A percentile compares a stretch with the other conserved stretches of the same genome.
Conservation (phyloP, 2,888 invertebrate species). For the Neria commutata region DNA sequence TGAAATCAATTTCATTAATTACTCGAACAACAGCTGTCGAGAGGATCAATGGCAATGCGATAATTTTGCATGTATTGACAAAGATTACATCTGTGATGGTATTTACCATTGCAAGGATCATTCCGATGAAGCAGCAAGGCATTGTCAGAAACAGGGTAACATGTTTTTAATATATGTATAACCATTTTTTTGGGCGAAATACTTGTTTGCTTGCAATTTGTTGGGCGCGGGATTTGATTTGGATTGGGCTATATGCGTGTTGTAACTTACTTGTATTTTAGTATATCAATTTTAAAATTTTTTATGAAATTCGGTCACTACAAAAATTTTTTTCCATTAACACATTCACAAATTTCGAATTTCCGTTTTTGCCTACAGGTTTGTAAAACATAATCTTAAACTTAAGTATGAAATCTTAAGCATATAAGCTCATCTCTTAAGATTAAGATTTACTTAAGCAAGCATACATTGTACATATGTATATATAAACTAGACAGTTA, state of each 20-base stretch:
- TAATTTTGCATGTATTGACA: conserved; percentile 69
- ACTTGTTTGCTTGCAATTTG: background rate
- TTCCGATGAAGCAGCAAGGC: conserved; percentile 64
- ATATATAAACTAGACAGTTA: background rate
- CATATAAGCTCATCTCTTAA: too few species aligned
- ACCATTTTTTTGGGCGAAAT: too few species aligned
- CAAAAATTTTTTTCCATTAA: too few species aligned
- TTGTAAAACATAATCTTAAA: background rate
- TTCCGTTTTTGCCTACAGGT: too few species aligned
- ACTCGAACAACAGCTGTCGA: conserved; percentile 40
- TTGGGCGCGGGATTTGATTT: background rate
- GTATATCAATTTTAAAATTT: too few species aligned
- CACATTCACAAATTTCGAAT: too few species aligned
- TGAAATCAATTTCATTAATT: conserved; percentile 23
- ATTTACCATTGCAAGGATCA: conserved; percentile 67
- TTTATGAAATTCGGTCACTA: too few species aligned
- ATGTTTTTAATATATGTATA: background rate
- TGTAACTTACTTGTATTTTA: too few species aligned
- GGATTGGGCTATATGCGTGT: background rate
- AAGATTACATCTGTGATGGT: conserved; percentile 66
- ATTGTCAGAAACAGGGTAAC: conserved; percentile 55
- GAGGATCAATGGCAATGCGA: conserved; percentile 68
- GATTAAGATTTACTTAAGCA: too few species aligned
- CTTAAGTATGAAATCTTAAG: too few species aligned
- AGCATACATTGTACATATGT: background rate